phyloP scores from a whole-genome alignment of 2,888 invertebrate genomes.

The Himalopsyche tibetana region DNA sequence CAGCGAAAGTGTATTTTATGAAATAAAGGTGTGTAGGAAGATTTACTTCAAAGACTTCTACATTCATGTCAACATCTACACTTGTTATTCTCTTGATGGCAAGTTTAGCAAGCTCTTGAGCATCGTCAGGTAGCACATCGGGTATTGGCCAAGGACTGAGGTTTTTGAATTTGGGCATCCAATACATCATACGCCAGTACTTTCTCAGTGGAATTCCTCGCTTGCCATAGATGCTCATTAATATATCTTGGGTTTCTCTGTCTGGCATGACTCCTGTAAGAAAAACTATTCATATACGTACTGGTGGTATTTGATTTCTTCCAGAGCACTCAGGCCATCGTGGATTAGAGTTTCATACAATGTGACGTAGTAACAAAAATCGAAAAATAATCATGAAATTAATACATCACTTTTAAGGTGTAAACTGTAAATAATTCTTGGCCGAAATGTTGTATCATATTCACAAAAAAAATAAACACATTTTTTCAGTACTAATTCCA shows the following conservation, averaged over 20 bases:
- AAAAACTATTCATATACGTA: neutral
- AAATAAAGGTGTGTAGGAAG: neutral
- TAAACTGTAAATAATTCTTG: too few species aligned
- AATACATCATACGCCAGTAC: constrained; percentile 90
- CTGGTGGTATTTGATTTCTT: neutral
- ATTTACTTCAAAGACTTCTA: constrained; percentile 81
- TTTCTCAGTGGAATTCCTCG: constrained; percentile 84
- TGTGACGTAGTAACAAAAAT: too few species aligned
- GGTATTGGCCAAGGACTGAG: constrained; percentile 92
- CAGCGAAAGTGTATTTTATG: too few species aligned
- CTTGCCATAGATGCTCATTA: constrained; percentile 90
- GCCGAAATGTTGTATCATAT: too few species aligned
- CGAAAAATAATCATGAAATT: too few species aligned
- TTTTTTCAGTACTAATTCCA: too few species aligned
- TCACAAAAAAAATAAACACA: too few species aligned
- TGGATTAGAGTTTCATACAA: too few species aligned
- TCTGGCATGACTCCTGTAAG: constrained; percentile 91
- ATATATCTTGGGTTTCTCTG: constrained; percentile 88
- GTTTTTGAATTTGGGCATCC: constrained; percentile 96
- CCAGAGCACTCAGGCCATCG: neutral
- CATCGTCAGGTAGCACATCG: constrained; percentile 85
- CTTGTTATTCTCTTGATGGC: constrained; percentile 90
- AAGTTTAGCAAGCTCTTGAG: constrained; percentile 86
- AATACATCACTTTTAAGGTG: too few species aligned
- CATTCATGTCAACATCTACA: constrained; percentile 84